phyloP scores from a whole-genome alignment of 2,888 invertebrate genomes.

The Gibbula magus region DNA sequence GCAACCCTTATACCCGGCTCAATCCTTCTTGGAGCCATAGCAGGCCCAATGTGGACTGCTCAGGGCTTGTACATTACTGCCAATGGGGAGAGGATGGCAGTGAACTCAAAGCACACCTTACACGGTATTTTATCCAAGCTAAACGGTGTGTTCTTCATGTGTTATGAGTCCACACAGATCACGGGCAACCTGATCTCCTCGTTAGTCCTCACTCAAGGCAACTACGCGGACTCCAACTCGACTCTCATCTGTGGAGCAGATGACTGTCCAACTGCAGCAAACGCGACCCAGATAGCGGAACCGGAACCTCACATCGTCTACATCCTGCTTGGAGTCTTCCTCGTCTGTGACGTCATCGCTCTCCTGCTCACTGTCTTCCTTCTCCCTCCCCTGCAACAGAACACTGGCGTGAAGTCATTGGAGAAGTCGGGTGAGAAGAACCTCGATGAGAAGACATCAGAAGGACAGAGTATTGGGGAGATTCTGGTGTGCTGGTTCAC shows the following conservation, averaged over 20 bases:
- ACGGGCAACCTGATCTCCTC: slow-evolving; percentile 66
- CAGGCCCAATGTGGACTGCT: slow-evolving; percentile 67
- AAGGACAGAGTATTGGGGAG: slow-evolving; percentile 30
- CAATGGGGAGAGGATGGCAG: slow-evolving; percentile 55
- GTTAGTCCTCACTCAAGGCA: slow-evolving; percentile 51
- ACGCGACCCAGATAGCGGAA: slow-evolving; percentile 36
- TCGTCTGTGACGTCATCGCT: slow-evolving; percentile 55
- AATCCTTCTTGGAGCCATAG: slow-evolving; percentile 58
- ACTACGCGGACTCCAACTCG: slow-evolving; percentile 32
- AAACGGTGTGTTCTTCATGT: slow-evolving; percentile 64
- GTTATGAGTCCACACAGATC: slow-evolving; percentile 62
- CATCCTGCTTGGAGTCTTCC: slow-evolving; percentile 56
- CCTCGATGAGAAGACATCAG: slow-evolving; percentile 1
- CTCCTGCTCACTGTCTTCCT: slow-evolving; percentile 49
- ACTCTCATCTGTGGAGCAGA: slow-evolving; percentile 50
- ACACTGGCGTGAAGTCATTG: slow-evolving; percentile 35
- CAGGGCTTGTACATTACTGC: slow-evolving; percentile 63
- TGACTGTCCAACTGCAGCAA: slow-evolving; percentile 52
- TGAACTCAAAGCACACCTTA: slow-evolving; percentile 39
- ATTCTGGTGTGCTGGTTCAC: slow-evolving; percentile 45
- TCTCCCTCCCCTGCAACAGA: slow-evolving; percentile 48
- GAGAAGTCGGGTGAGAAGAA: slow-evolving; percentile 16
- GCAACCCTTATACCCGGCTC: slow-evolving; percentile 62
- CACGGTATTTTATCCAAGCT: slow-evolving; percentile 56
- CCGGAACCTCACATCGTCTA: slow-evolving; percentile 50